Evolutionary conservation across 2,888 invertebrate species (phyloP).

Genomic region (Cybosia mesomella): DNA sequence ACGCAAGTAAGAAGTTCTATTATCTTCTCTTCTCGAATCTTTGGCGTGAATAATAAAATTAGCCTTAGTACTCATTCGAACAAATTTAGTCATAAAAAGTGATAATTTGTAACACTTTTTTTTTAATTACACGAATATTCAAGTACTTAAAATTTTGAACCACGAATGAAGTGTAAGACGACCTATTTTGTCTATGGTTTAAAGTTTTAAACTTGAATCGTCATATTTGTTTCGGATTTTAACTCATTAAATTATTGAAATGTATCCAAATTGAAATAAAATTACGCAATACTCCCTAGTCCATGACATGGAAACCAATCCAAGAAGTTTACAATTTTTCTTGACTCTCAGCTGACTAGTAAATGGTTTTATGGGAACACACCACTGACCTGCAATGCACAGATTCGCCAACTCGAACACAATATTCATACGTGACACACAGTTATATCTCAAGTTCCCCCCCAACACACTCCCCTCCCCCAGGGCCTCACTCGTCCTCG

Average conservation of each 20-base stretch:
- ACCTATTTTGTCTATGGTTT: background rate
- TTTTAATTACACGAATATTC: background rate
- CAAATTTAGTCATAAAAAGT: background rate
- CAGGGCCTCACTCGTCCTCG: conserved; percentile 83
- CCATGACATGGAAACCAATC: background rate
- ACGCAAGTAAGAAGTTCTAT: background rate
- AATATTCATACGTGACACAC: background rate
- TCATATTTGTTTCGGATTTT: background rate
- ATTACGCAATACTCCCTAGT: background rate
- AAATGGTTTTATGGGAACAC: background rate
- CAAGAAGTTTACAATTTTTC: background rate
- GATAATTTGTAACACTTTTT: background rate
- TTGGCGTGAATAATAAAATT: conserved; percentile 1
- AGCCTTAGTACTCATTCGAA: background rate
- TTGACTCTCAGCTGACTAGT: background rate
- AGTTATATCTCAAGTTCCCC: background rate
- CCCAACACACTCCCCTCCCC: conserved; percentile 6
- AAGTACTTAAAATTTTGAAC: background rate
- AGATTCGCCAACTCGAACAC: conserved; percentile 5
- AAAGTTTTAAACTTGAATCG: background rate
- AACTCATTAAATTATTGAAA: background rate
- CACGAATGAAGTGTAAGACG: background rate
- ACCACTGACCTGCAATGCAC: background rate
- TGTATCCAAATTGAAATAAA: too few species aligned
- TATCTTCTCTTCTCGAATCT: background rate